Evolutionary conservation across 2,888 invertebrate genomes (phyloP), one percentile per base, ranked within the genome.

Genomic region (Bembecia ichneumoniformis): DNA sequence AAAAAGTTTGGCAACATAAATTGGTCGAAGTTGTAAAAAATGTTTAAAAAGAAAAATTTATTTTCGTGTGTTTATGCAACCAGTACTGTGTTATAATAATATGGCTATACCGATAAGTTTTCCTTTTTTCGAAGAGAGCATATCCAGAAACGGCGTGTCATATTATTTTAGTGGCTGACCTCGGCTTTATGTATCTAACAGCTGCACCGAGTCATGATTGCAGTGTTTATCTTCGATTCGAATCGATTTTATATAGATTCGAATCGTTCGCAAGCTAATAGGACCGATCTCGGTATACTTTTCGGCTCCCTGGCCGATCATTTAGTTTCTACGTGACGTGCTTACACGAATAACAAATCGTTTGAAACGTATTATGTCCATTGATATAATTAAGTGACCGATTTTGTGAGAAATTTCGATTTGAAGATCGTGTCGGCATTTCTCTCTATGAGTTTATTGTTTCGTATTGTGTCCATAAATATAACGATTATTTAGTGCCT

Each of bases 91-190:
- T 59, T 63, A 71, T 77, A 82, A 82, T 80, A 74, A 74, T 66
- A 60, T 58, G 71, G 74, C 69, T 71, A 71, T 71, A 74, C 70
- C 64, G 66, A 73, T 72, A 75, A 46, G 75, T 76, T 72, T 70
- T 79, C 69, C 71, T 77, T 81, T 78, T 79, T 77, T 46, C 73
- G 75, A 69, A 68, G 16, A 66, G 71, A 66, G 71, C 73, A 74
- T 73, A 77, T 73, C 67, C 77, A 77, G 73, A 83, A 87, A 86
- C 63, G 83, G 84, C 86, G 77, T 84, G 86, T 86, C 87, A 86
- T 86, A 86, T 84, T 84, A 84, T 84, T 84, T 86, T 82, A 87
- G 86, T 81, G 86, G 83, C 78, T 82, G 82, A 82, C 80, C 79
- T 74, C 74, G 78, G 68, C 28, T 9, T 28, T 74, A 77, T 66